Conservation (phyloP, 2,888 invertebrate species). For the Noctua fimbriata region DNA sequence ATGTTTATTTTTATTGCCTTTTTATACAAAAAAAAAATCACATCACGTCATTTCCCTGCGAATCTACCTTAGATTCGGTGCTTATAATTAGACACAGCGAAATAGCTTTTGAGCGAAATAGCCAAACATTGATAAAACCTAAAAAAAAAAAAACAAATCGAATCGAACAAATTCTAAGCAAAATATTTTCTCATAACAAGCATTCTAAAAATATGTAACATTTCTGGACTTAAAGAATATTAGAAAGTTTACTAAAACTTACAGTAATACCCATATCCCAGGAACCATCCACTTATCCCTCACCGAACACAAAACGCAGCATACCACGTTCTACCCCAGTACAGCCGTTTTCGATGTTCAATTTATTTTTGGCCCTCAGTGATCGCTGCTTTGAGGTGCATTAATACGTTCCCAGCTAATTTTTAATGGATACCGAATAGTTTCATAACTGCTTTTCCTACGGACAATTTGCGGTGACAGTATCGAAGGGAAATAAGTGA, state of each 20-base stretch:
- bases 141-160: neutral
- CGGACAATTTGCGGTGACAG: slow-evolving; percentile 71
- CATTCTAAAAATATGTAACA: neutral
- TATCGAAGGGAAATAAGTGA: slow-evolving; percentile 60
- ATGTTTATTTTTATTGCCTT: too few relatives aligned
- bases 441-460: slow-evolving; percentile 65
- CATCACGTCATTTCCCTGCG: too few relatives aligned
- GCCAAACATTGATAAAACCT: neutral
- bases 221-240: neutral
- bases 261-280: neutral
- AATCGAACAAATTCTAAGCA: neutral
- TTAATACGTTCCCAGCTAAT: slow-evolving; percentile 80
- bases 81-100: neutral
- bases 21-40: too few relatives aligned
- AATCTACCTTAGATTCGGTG: neutral
- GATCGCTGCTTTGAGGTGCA: slow-evolving; percentile 77
- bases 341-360: slow-evolving; percentile 69
- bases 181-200: neutral
- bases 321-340: slow-evolving; percentile 57
- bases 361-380: slow-evolving; percentile 75
- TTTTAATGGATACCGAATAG: slow-evolving; percentile 78
- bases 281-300: neutral
- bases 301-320: slow-evolving; percentile 3
- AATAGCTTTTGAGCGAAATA: too few relatives aligned
- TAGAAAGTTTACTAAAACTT: neutral